phyloP scores from a whole-genome alignment of 1,140 invertebrate genomes.

The Pararge aegeria region DNA sequence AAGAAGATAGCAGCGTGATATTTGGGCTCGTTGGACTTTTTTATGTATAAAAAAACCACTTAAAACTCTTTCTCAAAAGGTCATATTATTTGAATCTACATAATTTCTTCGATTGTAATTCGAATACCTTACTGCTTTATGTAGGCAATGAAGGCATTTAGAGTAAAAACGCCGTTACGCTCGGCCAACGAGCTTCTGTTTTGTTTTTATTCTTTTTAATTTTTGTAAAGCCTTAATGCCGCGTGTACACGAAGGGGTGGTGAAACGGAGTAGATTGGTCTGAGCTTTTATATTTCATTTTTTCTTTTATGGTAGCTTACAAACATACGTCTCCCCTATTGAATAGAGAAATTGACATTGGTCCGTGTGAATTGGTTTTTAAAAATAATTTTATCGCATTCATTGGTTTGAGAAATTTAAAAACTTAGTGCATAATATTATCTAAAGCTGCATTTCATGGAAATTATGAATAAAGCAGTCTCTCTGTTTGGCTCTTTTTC shows the following conservation, averaged over 20 bases:
- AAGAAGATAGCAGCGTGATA: too few relatives aligned
- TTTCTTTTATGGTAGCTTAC: conserved; percentile 22
- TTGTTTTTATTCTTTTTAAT: conserved; percentile 12
- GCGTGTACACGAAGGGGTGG: conserved; percentile 42
- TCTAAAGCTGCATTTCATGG: too few relatives aligned
- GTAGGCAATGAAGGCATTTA: too few relatives aligned
- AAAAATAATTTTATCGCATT: conserved; percentile 29
- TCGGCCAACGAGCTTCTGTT: conserved; percentile 1
- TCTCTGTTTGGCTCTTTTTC: too few relatives aligned
- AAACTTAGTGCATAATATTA: too few relatives aligned
- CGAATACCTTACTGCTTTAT: too few relatives aligned
- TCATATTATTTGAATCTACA: too few relatives aligned
- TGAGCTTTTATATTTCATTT: conserved; percentile 20
- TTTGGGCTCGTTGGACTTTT: too few relatives aligned
- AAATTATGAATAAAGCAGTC: too few relatives aligned
- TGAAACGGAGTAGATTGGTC: conserved; percentile 33
- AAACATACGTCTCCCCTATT: conserved; percentile 33
- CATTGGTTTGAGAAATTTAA: conserved; percentile 22
- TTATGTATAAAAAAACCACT: too few relatives aligned
- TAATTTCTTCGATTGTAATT: too few relatives aligned
- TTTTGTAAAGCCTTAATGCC: conserved; percentile 30
- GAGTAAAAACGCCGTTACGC: conserved; percentile 1
- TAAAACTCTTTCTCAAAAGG: too few relatives aligned
- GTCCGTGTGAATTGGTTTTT: conserved; percentile 42
- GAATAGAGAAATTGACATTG: conserved; percentile 38